Conservation (phyloP, 2,113 vertebrate genomes). For the Amazona guildingii region DNA sequence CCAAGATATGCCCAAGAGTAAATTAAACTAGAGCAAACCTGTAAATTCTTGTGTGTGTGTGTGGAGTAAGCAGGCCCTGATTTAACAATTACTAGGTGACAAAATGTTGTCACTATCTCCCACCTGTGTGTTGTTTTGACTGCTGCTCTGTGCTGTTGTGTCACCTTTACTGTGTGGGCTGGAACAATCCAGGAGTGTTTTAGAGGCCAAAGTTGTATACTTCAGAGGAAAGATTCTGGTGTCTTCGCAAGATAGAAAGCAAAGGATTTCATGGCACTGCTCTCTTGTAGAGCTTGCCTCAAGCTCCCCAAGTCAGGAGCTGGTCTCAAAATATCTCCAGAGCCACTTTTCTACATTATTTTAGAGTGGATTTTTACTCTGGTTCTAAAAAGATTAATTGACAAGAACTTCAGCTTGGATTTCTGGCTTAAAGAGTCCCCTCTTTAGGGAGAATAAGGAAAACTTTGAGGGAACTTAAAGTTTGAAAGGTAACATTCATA, state of each 20-base stretch:
- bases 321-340: neutral
- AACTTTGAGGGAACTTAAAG: neutral
- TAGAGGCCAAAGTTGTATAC: neutral
- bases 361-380: neutral
- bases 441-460: neutral
- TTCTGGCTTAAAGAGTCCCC: neutral
- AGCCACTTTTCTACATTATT: neutral
- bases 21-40: conserved; percentile 9
- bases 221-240: neutral
- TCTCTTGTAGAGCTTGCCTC: neutral
- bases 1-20: neutral
- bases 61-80: neutral
- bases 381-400: neutral
- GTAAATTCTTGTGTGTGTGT: neutral
- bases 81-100: neutral
- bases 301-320: neutral
- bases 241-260: neutral
- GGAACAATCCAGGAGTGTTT: neutral
- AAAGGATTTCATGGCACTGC: neutral
- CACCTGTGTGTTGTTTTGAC: neutral
- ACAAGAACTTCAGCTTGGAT: neutral
- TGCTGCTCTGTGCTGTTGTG: neutral
- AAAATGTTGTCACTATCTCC: neutral
- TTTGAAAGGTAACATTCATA: neutral
- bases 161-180: neutral